Percentiles rank a stretch among this genome's conserved stretches.
Conservation (phyloP, 2,113 vertebrate species). For the Lontra canadensis region DNA sequence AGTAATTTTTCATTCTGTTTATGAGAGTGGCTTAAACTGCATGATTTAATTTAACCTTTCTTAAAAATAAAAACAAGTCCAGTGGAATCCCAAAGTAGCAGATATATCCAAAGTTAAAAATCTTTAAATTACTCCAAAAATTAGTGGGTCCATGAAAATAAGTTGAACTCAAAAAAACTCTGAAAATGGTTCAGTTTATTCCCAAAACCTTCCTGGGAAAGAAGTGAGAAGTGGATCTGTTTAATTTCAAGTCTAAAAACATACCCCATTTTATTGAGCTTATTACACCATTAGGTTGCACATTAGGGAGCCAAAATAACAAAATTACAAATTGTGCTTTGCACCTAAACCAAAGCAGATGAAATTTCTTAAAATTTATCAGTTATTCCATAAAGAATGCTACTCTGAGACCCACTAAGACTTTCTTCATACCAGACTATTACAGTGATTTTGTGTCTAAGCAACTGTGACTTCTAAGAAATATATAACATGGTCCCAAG, state of each 20-base stretch:
- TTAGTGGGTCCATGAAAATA: not conserved
- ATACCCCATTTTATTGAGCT: not conserved
- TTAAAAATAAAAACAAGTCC: not conserved
- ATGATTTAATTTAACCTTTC: not conserved
- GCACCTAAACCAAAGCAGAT: not conserved
- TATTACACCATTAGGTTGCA: not conserved
- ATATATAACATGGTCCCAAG: not conserved
- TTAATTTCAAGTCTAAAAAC: not conserved
- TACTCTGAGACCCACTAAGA: not conserved
- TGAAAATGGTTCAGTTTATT: not conserved
- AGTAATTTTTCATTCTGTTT: not conserved
- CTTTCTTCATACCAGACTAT: not conserved
- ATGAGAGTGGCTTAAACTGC: not conserved
- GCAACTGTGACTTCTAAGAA: not conserved
- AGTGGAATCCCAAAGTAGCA: not conserved
- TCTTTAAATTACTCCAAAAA: not conserved
- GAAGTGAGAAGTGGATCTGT: not conserved
- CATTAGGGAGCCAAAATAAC: not conserved
- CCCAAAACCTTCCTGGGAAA: not conserved
- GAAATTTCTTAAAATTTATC: not conserved
- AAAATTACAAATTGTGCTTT: not conserved
- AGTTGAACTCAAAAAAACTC: not conserved
- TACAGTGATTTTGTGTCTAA: conserved; percentile 7
- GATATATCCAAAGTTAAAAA: not conserved
- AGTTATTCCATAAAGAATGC: not conserved